These are phyloP conservation scores for Agrotis segetum DNA, from an alignment of 2,888 invertebrate genomes.

Conservation along the genomic window DNA sequence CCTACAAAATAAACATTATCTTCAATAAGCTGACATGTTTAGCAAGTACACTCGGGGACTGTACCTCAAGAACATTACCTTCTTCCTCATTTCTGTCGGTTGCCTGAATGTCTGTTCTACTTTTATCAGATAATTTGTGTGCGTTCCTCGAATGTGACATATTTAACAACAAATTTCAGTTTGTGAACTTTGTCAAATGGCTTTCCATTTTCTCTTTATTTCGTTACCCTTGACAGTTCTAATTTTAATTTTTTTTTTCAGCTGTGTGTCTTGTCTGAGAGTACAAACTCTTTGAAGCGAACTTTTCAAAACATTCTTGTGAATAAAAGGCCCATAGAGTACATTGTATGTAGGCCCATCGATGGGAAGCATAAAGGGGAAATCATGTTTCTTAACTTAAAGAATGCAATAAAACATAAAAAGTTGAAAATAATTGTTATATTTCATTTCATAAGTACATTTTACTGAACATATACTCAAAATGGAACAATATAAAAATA, in stretches of 20 bases:
- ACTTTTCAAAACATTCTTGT: constrained; percentile 1
- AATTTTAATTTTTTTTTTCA: constrained; percentile 77
- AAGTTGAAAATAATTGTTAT: constrained; percentile 85
- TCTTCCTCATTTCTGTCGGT: constrained; percentile 76
- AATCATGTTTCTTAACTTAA: too few relatives aligned
- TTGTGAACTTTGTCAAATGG: constrained; percentile 86
- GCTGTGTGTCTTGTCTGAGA: constrained; percentile 24
- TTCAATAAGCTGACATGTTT: constrained; percentile 40
- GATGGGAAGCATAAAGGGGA: too few relatives aligned
- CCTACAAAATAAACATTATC: constrained; percentile 75
- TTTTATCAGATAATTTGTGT: constrained; percentile 85
- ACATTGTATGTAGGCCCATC: too few relatives aligned
- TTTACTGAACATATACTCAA: constrained; percentile 78
- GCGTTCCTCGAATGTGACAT: constrained; percentile 88
- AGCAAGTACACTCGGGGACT: constrained; percentile 6
- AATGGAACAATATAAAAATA: constrained; percentile 81
- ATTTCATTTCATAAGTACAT: constrained; percentile 86
- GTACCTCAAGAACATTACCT: constrained; percentile 72
- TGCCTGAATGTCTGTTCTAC: constrained; percentile 75
- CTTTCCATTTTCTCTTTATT: constrained; percentile 84
- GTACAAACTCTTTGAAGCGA: constrained; percentile 34
- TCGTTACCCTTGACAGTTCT: constrained; percentile 79
- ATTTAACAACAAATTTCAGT: constrained; percentile 89
- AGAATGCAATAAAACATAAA: constrained; percentile 66
- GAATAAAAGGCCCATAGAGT: not conserved